These are phyloP conservation scores for Cisticola juncidis DNA, from an alignment of 2,113 vertebrate genomes.

Conservation along the genomic window DNA sequence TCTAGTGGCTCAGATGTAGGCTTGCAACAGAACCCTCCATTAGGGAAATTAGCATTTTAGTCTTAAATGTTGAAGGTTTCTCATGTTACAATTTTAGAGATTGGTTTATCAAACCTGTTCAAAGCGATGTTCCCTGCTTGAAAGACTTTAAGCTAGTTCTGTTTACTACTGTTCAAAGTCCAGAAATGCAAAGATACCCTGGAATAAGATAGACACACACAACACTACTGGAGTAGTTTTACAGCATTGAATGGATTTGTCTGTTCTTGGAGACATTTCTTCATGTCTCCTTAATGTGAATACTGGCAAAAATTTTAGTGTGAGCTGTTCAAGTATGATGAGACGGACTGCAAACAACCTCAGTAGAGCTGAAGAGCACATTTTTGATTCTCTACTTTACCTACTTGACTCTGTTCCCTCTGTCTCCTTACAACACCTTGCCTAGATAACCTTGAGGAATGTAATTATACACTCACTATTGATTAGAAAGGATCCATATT, in stretches of 20 bases:
- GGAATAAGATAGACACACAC: background rate
- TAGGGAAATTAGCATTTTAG: background rate
- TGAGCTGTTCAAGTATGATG: background rate
- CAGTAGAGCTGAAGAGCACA: background rate
- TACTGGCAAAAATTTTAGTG: constrained; percentile 18
- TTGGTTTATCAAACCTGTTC: background rate
- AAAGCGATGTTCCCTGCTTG: background rate
- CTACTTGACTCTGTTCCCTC: background rate
- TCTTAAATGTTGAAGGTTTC: background rate
- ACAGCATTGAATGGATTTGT: background rate
- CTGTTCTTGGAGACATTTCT: background rate
- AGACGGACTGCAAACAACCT: background rate
- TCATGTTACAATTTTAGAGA: background rate
- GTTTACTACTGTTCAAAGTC: background rate
- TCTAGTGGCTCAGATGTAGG: background rate
- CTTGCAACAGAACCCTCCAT: background rate
- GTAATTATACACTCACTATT: constrained; percentile 61
- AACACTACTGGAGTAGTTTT: background rate
- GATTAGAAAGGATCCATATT: constrained; percentile 70
- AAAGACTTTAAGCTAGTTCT: background rate
- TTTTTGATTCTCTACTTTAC: background rate
- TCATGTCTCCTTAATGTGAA: constrained; percentile 1
- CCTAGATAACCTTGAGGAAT: constrained; percentile 69
- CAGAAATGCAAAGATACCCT: background rate
- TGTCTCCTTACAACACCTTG: constrained; percentile 23